Conservation (phyloP, 2,888 invertebrate genomes). For the Andrena fulva region DNA sequence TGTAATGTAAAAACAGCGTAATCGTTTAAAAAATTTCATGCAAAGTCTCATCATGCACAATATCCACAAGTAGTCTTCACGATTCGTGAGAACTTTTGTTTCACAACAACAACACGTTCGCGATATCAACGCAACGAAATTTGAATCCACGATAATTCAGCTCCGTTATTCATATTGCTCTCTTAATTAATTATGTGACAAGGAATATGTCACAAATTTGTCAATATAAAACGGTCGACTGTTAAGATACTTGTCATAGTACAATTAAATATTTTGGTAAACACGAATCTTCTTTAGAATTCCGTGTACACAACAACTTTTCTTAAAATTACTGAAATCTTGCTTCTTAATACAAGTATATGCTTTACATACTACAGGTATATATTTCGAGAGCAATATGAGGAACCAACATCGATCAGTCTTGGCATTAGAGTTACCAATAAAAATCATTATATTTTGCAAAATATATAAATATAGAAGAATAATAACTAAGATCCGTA, state of each 20-base stretch:
- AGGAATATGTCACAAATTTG: slow-evolving; percentile 28
- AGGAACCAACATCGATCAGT: slow-evolving; percentile 85
- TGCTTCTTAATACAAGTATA: not conserved
- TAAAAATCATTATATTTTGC: slow-evolving; percentile 82
- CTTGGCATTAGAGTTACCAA: slow-evolving; percentile 83
- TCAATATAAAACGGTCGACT: slow-evolving; percentile 43
- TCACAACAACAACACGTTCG: slow-evolving; percentile 34
- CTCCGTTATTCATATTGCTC: slow-evolving; percentile 52
- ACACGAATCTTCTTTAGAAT: slow-evolving; percentile 27
- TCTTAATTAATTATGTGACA: slow-evolving; percentile 35
- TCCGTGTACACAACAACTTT: not conserved
- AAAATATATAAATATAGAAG: slow-evolving; percentile 82
- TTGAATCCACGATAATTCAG: slow-evolving; percentile 31
- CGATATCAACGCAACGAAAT: slow-evolving; percentile 27
- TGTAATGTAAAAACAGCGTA: slow-evolving; percentile 10
- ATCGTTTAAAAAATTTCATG: slow-evolving; percentile 18
- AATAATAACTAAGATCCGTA: slow-evolving; percentile 82
- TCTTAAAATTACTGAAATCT: slow-evolving; percentile 30
- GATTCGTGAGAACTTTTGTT: not conserved
- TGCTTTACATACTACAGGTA: slow-evolving; percentile 12
- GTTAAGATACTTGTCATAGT: slow-evolving; percentile 40
- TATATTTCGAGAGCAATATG: slow-evolving; percentile 74
- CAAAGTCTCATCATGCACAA: slow-evolving; percentile 7
- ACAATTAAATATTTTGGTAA: slow-evolving; percentile 34
- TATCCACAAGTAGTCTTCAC: slow-evolving; percentile 17